These are phyloP conservation scores for Chrysochloris asiatica DNA, from an alignment of 2,113 vertebrate genomes.

Conservation along the genomic window DNA sequence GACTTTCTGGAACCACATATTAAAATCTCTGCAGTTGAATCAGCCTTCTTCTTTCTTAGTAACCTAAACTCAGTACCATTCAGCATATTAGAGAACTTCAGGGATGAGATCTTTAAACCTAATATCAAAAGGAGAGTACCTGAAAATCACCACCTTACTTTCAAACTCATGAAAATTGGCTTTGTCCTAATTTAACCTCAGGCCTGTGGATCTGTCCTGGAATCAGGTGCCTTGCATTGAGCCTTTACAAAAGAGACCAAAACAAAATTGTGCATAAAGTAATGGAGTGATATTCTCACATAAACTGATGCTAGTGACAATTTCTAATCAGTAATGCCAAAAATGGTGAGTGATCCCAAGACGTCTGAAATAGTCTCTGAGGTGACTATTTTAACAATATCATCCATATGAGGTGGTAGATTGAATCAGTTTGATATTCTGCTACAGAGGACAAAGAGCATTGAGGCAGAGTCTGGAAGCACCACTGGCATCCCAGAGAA, in stretches of 20 bases:
- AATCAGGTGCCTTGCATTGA: background rate
- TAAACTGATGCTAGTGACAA: constrained; percentile 31
- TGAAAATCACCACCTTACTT: constrained; percentile 2
- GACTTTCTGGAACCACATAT: constrained; percentile 78
- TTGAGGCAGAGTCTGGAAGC: background rate
- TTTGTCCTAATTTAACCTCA: constrained; percentile 38
- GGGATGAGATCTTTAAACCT: constrained; percentile 42
- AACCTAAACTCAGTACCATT: constrained; percentile 59
- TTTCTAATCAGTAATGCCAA: constrained; percentile 1
- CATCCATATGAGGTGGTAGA: background rate
- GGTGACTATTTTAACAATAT: constrained; percentile 26
- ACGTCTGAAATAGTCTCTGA: background rate
- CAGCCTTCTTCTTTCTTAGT: constrained; percentile 58
- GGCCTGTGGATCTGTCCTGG: background rate
- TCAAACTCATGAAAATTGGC: background rate
- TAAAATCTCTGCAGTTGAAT: constrained; percentile 65
- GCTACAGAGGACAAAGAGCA: background rate
- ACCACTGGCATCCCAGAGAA: fast-evolving
- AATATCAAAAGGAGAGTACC: constrained; percentile 54
- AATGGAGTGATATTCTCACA: background rate
- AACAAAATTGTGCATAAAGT: background rate
- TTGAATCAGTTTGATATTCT: background rate
- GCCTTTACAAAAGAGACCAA: background rate
- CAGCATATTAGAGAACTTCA: constrained; percentile 48
- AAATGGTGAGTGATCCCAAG: constrained; percentile 9